These are phyloP conservation scores for Eucidaris tribuloides DNA, from an alignment of 35 echinoderm and acorn worm genomes.

Conservation along the genomic window DNA sequence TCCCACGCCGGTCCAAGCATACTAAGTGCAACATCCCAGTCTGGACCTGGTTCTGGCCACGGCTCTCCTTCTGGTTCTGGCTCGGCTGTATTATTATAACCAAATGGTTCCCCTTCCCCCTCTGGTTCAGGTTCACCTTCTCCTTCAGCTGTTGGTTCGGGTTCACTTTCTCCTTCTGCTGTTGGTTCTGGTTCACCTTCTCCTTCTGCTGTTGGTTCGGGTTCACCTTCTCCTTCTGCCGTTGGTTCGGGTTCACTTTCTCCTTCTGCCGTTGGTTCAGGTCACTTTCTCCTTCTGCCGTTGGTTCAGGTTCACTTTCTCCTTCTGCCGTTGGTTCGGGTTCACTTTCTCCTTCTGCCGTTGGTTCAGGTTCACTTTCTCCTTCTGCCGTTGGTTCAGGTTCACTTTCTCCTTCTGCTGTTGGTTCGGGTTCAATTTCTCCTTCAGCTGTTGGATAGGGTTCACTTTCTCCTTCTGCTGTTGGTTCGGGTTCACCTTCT, in stretches of 20 bases:
- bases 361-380: slow-evolving; percentile 33
- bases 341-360: slow-evolving; percentile 9
- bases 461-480: slow-evolving; percentile 3
- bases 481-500: slow-evolving; percentile 25
- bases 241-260: slow-evolving; percentile 39
- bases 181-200: slow-evolving; percentile 42
- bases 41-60: slow-evolving; percentile 89
- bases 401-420: neutral
- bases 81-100: neutral
- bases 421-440: slow-evolving; percentile 14
- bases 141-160: slow-evolving; percentile 18
- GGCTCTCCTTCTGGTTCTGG: slow-evolving; percentile 56
- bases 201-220: neutral
- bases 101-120: neutral
- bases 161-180: slow-evolving; percentile 21
- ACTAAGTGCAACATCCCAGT: slow-evolving; percentile 47
- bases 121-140: slow-evolving; percentile 1
- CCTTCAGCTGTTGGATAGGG: neutral
- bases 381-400: neutral
- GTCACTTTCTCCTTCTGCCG: slow-evolving; percentile 10
- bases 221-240: slow-evolving; percentile 22
- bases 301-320: slow-evolving; percentile 23
- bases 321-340: slow-evolving; percentile 2
- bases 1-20: slow-evolving; percentile 45
- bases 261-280: slow-evolving; percentile 29